Evolutionary conservation across 2,113 vertebrate species (phyloP).

Genomic region (Cololabis saira): DNA sequence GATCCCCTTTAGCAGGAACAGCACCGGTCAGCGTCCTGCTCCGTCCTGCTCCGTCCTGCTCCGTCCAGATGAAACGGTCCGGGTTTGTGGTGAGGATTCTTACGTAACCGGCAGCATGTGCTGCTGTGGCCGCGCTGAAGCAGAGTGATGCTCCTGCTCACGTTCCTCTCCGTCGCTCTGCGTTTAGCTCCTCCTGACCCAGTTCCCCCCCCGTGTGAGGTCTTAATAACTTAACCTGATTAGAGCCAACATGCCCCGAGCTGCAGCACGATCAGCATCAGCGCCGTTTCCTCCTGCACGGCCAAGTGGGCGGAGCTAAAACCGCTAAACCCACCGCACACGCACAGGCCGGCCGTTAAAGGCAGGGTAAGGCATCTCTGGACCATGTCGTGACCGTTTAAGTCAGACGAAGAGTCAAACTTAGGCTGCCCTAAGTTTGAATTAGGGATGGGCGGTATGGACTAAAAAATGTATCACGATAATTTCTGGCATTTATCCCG

Average conservation of each 20-base stretch:
- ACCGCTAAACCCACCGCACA: neutral
- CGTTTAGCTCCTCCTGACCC: constrained; percentile 75
- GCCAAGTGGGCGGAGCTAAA: neutral
- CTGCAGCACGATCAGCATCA: constrained; percentile 12
- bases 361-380: too few relatives aligned
- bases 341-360: too few relatives aligned
- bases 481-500: too few relatives aligned
- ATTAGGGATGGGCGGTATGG: too few relatives aligned
- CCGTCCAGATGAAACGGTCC: neutral
- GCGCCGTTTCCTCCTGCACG: neutral
- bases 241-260: constrained; percentile 57
- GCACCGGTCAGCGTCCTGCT: too few relatives aligned
- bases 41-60: neutral
- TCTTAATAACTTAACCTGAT: constrained; percentile 83
- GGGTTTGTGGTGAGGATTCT: constrained; percentile 3
- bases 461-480: too few relatives aligned
- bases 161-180: constrained; percentile 17
- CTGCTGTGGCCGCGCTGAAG: constrained; percentile 21
- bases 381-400: too few relatives aligned
- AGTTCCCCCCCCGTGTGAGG: constrained; percentile 71
- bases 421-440: too few relatives aligned
- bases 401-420: too few relatives aligned
- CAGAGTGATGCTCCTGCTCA: constrained; percentile 33
- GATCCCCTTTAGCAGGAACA: too few relatives aligned
- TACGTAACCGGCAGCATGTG: constrained; percentile 25